Base-by-base conservation (phyloP, 2,113 vertebrate genomes). In the Pollachius pollachius region DNA sequence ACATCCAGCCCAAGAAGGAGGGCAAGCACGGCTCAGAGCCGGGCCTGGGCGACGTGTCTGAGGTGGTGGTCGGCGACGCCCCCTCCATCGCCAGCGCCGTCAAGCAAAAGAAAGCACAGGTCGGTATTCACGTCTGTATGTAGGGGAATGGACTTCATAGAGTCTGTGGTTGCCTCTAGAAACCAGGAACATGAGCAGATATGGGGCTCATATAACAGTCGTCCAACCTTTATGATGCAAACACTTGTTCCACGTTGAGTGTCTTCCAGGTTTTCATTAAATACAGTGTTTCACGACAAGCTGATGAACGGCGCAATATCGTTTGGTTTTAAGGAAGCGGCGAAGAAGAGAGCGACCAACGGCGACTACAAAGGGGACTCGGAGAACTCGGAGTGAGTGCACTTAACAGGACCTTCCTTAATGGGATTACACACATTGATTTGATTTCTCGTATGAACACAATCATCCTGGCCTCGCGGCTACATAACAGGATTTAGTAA, bases 361-460 rank as follows among this genome's bases (percentile, higher is more conserved):
- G 81, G 78, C 72, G 92, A 96, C 81, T 90, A 88, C 81, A 96
- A 93, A 86, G 84, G 89, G 7, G 96, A 96, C 76, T 87, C 94
- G 3, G 97, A 99, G 86, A 99, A 98, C 75, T 93, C 94, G 18
- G 97, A 98, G 97, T 99, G 88, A 96, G 97, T 96, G 21, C 68
- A 65, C 62, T 41, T 16, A 12, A 63, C 27, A 54, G 56, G 3
- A 71, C 41, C 15, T 69, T 69, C 18, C 30, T 72, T 30, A 15
- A 19, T 19, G 52, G n/a, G 65, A 52, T 19, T 66, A 21, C 56
- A 65, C 3, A 11, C 9, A 56, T 19, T 17, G 19, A 62, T 65
- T 19, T 30, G 3, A 30, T 77, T 68, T n/a, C 37, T 25, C n/a
- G 21, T 59, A 27, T 18, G 60, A 63, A 70, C 59, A 63, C 60